Conservation (phyloP, 2,797 vertebrate species). For the Epinephelus coioides region DNA sequence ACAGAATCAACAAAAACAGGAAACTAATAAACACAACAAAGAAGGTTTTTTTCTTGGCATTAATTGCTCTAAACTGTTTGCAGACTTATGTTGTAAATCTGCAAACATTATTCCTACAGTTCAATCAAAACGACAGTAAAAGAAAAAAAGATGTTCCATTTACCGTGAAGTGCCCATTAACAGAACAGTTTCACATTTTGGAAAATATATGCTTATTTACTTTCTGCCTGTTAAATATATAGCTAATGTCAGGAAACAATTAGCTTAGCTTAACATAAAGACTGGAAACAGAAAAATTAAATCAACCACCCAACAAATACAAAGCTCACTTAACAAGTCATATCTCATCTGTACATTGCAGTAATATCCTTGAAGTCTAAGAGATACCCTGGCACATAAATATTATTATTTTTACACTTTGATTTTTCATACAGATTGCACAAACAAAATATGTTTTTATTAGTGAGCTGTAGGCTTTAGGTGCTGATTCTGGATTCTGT, state of each 20-base stretch:
- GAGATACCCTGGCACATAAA: too few relatives aligned
- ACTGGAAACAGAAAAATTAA: too few relatives aligned
- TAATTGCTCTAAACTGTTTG: slow-evolving; percentile 6
- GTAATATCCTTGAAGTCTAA: too few relatives aligned
- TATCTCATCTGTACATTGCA: too few relatives aligned
- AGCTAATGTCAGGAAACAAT: not conserved
- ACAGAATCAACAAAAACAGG: not conserved
- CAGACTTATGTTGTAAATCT: slow-evolving; percentile 14
- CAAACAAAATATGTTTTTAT: too few relatives aligned
- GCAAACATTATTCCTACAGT: not conserved
- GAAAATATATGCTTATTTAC: slow-evolving; percentile 7
- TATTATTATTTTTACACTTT: too few relatives aligned
- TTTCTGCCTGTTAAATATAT: not conserved
- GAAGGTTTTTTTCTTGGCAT: not conserved
- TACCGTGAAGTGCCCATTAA: slow-evolving; percentile 52
- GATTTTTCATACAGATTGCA: too few relatives aligned
- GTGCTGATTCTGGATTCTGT: too few relatives aligned
- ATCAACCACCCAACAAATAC: too few relatives aligned
- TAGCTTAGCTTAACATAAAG: not conserved
- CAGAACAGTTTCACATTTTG: slow-evolving; percentile 28
- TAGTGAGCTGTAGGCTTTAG: too few relatives aligned
- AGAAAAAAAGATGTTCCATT: slow-evolving; percentile 7
- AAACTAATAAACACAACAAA: not conserved
- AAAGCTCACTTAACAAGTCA: too few relatives aligned
- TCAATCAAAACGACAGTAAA: not conserved